phyloP scores from a whole-genome alignment of 1,140 invertebrate species.

The Rhynchophorus ferrugineus region DNA sequence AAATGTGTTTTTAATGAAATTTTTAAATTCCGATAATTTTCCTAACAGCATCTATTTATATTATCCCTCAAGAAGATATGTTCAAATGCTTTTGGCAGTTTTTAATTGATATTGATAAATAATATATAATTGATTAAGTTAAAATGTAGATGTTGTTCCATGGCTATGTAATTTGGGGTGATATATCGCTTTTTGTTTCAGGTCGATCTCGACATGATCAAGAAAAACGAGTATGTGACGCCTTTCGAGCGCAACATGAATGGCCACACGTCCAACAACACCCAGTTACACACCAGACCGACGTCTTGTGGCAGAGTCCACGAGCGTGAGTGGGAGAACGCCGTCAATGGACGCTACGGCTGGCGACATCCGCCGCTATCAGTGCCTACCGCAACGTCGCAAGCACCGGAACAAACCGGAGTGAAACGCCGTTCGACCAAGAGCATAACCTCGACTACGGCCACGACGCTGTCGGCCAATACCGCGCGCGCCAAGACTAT shows the following conservation, averaged over 20 bases:
- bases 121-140: no score
- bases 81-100: no score
- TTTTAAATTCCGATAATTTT: no score
- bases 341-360: conserved; percentile 27
- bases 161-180: no score
- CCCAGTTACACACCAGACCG: conserved; percentile 20
- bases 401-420: conserved; percentile 12
- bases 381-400: conserved; percentile 35
- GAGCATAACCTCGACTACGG: conserved; percentile 6
- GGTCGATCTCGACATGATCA: conserved; percentile 37
- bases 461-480: conserved; percentile 2
- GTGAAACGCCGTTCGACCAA: conserved; percentile 1
- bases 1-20: no score
- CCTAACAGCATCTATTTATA: no score
- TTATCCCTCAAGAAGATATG: no score
- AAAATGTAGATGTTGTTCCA: no score
- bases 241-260: conserved; percentile 34
- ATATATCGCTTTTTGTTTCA: conserved; percentile 32
- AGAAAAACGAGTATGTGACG: conserved; percentile 34
- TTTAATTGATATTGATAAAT: no score
- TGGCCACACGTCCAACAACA: conserved; percentile 25
- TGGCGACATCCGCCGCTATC: conserved; percentile 15
- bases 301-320: conserved; percentile 29
- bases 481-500: conserved; percentile 14
- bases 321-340: conserved; percentile 36